Conservation (phyloP, 2,113 vertebrate species). For the Cavia aperea region DNA sequence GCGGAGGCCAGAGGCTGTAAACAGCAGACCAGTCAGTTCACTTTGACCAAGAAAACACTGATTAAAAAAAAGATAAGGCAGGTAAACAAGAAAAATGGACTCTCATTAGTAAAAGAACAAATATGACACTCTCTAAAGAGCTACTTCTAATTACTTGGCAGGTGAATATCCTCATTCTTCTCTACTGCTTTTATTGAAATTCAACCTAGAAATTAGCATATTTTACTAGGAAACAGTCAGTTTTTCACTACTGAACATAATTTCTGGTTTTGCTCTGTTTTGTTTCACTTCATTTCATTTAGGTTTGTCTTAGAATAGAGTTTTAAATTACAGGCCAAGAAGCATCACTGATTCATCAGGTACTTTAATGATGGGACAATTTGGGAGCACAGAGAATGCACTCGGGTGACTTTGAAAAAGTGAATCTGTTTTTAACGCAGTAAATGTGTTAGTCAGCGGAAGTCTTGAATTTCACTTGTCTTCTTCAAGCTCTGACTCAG, state of each 20-base stretch:
- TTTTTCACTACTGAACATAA: background rate
- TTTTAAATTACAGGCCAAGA: background rate
- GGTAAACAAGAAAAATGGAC: background rate
- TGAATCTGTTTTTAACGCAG: background rate
- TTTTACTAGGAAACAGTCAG: background rate
- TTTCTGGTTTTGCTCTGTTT: background rate
- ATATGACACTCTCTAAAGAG: background rate
- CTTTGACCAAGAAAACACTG: background rate
- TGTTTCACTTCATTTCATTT: too few species aligned
- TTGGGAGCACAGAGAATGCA: background rate
- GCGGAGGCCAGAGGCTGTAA: background rate
- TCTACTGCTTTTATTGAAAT: background rate
- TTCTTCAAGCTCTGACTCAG: constrained; percentile 20
- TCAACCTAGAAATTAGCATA: background rate
- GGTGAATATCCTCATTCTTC: background rate
- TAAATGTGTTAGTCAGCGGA: constrained; percentile 43
- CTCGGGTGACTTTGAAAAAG: background rate
- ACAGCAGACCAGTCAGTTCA: too few species aligned
- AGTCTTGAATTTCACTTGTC: constrained; percentile 36
- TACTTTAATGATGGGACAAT: background rate
- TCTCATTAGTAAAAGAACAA: background rate
- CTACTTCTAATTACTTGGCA: background rate
- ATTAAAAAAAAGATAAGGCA: background rate
- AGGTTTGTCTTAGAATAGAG: background rate
- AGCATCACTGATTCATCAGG: constrained; percentile 5